Conservation (phyloP, 2,113 vertebrate genomes). For the Turdus rufiventris region DNA sequence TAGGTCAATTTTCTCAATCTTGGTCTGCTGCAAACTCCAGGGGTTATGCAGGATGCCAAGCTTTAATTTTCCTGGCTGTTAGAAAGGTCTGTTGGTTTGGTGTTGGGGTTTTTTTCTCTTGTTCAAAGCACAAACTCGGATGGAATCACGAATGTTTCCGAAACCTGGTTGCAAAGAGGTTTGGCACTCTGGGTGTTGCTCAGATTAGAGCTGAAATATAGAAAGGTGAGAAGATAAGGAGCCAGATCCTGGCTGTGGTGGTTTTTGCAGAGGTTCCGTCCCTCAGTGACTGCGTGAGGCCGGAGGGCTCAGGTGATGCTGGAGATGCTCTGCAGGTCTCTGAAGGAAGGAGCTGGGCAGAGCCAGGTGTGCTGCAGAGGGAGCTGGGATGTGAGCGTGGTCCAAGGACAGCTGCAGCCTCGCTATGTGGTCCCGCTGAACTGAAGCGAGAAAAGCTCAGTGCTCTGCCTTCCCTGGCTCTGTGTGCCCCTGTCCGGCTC, state of each 20-base stretch:
- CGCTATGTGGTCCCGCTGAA: rapidly evolving
- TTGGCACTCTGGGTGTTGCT: background rate
- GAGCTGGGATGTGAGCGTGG: background rate
- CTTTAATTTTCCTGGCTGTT: rapidly evolving
- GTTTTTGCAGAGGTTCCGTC: background rate
- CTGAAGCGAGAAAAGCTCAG: rapidly evolving
- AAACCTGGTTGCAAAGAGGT: background rate
- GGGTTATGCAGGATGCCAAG: background rate
- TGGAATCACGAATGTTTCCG: background rate
- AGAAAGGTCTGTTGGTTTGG: background rate
- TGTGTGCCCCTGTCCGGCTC: rapidly evolving
- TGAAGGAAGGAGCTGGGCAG: background rate
- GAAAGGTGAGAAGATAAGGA: background rate
- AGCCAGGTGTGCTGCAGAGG: rapidly evolving
- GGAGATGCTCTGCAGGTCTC: background rate
- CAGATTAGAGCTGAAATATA: background rate
- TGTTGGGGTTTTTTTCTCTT: too few species aligned
- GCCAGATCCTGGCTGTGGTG: background rate
- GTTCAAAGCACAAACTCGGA: background rate
- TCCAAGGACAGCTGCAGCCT: background rate
- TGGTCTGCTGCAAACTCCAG: background rate
- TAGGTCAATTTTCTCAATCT: background rate
- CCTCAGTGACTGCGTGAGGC: rapidly evolving
- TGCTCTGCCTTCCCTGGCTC: rapidly evolving
- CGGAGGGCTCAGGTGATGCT: background rate